Evolutionary conservation across 2,888 invertebrate genomes (phyloP), one percentile per base, ranked within the genome.

Genomic region (Napeogenes inachia): DNA sequence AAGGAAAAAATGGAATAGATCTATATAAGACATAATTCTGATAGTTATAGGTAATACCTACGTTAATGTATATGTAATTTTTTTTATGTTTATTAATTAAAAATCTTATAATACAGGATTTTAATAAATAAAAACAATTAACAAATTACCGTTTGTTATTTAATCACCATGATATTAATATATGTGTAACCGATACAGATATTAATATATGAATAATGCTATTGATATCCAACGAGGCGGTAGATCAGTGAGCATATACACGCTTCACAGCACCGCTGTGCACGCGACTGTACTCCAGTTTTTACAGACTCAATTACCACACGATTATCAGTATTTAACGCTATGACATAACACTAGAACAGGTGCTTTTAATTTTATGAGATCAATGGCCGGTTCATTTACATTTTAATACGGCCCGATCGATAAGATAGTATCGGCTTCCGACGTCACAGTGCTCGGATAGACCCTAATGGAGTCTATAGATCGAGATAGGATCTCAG

Each of bases 401-500:
- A 70, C 71, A 71, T 73, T 66, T 69, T 68, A 71, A 72, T 71
- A 69, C 67, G 68, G 70, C 60, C 55, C 65, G 63, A 60, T 66
- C 60, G 59, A 73, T 70, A 68, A 67, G 69, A 71, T 65, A 62
- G 62, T 69, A 73, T 71, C 70, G 60, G 60, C 60, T 66, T 61
- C 64, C 64, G 69, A 68, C 61, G 68, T 71, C 69, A 68, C 66
- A 63, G 66, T 57, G 59, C 57, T 60, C 62, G 65, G 65, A 68
- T 65, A 66, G 59, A 42, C 61, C 64, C 67, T 70, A 71, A 68
- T 68, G 69, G 68, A 67, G 64, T 61, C 68, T 60, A 62, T 56
- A 61, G 65, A 59, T 63, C 61, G 63, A 57, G 66, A 66, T 66
- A 66, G 53, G 62, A 66, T 66, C 66, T 57, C 4, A 42, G 57